Evolutionary conservation across 2,797 vertebrate species (phyloP).

Genomic region (Centropyge bicolor): DNA sequence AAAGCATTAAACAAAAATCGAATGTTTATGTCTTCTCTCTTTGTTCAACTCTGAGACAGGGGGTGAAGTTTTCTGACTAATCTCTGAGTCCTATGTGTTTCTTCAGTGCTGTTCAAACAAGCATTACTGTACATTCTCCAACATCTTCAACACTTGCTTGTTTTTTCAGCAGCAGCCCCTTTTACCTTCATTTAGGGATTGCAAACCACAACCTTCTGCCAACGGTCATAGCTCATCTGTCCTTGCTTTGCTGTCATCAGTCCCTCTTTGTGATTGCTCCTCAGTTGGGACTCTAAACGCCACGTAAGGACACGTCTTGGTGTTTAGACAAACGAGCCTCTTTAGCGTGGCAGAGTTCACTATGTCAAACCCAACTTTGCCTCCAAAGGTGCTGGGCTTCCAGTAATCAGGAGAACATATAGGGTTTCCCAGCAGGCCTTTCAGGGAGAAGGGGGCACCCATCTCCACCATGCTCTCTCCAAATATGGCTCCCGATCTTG

Average conservation of each 20-base stretch:
- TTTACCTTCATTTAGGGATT: conserved; percentile 6
- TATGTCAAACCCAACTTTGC: conserved; percentile 90
- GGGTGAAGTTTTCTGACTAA: conserved; percentile 28
- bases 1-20: conserved; percentile 22
- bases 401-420: conserved; percentile 98
- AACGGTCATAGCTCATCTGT: conserved; percentile 74
- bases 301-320: conserved; percentile 91
- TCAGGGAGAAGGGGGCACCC: conserved; percentile 97
- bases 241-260: conserved; percentile 12
- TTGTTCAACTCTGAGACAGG: conserved; percentile 18
- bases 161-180: conserved; percentile 21
- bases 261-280: conserved; percentile 27
- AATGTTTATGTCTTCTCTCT: conserved; percentile 7
- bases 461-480: conserved; percentile 99
- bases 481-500: conserved; percentile 88
- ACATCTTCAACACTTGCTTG: conserved; percentile 1
- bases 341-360: conserved; percentile 92
- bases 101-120: conserved; percentile 37
- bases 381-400: conserved; percentile 98
- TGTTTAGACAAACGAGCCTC: conserved; percentile 93
- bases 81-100: conserved; percentile 16
- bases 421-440: conserved; percentile 97
- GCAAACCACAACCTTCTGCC: conserved; percentile 18
- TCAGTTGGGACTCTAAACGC: conserved; percentile 85
- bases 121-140: conserved; percentile 10